phyloP scores from a whole-genome alignment of 2,888 invertebrate genomes.

The Cerastis leucographa region DNA sequence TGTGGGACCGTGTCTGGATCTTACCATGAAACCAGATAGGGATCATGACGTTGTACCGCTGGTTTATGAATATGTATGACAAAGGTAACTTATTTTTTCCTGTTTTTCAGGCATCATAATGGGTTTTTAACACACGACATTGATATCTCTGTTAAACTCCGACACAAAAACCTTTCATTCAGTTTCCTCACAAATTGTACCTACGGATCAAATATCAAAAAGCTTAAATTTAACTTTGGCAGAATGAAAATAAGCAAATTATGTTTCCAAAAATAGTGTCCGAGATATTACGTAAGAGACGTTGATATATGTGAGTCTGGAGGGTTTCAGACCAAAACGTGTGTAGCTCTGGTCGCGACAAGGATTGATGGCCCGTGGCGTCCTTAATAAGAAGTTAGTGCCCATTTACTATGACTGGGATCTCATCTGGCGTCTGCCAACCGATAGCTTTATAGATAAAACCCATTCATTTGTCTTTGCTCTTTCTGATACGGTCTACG shows the following conservation, averaged over 20 bases:
- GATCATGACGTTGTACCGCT: constrained; percentile 42
- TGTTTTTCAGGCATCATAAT: constrained; percentile 6
- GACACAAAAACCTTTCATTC: constrained; percentile 34
- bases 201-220: constrained; percentile 65
- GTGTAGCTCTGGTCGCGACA: constrained; percentile 57
- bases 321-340: constrained; percentile 59
- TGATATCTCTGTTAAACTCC: constrained; percentile 34
- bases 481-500: constrained; percentile 20
- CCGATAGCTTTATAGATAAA: constrained; percentile 50
- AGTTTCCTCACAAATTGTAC: constrained; percentile 31
- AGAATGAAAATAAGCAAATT: constrained; percentile 66
- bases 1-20: constrained; percentile 13
- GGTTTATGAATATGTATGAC: constrained; percentile 33
- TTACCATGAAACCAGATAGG: constrained; percentile 51
- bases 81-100: constrained; percentile 21
- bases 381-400: constrained; percentile 64
- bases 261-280: constrained; percentile 61
- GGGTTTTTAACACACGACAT: constrained; percentile 20
- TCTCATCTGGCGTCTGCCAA: constrained; percentile 55
- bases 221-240: constrained; percentile 58
- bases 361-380: constrained; percentile 61
- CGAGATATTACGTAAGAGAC: constrained; percentile 62
- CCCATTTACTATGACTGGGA: constrained; percentile 55
- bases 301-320: constrained; percentile 56
- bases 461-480: constrained; percentile 47